phyloP scores from a whole-genome alignment of 1,140 invertebrate genomes.

The Drosophila orena region DNA sequence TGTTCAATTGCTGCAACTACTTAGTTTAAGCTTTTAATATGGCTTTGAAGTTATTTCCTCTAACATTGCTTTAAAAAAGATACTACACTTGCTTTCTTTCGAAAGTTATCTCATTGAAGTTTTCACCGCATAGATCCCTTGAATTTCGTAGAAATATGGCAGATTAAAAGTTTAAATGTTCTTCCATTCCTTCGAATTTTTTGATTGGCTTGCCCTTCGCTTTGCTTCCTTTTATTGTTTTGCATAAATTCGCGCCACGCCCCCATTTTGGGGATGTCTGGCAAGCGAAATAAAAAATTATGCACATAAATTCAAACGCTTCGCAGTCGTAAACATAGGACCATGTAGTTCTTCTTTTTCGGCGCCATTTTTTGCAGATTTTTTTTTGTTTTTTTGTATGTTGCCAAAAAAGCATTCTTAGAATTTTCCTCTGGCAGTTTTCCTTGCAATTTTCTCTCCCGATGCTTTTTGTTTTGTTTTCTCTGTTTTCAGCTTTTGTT shows the following conservation, averaged over 20 bases:
- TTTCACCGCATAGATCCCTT: slow-evolving; percentile 1
- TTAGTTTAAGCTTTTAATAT: no score
- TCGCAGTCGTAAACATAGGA: slow-evolving; percentile 64
- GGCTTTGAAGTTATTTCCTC: no score
- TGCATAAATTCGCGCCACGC: slow-evolving; percentile 59
- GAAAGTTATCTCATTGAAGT: no score
- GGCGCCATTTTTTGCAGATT: slow-evolving; percentile 5
- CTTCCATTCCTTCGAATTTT: neutral
- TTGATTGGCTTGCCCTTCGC: slow-evolving; percentile 17
- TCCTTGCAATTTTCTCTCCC: slow-evolving; percentile 42
- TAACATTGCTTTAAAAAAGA: no score
- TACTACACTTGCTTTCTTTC: no score
- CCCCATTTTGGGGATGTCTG: slow-evolving; percentile 37
- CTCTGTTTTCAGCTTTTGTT: slow-evolving; percentile 49
- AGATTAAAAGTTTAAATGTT: slow-evolving; percentile 21
- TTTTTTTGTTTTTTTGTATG: neutral
- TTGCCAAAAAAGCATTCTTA: slow-evolving; percentile 11
- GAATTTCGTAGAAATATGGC: slow-evolving; percentile 1
- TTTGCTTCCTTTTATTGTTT: slow-evolving; percentile 45
- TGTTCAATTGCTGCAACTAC: no score
- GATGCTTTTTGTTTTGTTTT: slow-evolving; percentile 21
- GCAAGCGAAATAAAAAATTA: slow-evolving; percentile 69
- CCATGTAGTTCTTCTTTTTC: slow-evolving; percentile 34
- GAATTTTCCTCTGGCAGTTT: slow-evolving; percentile 40
- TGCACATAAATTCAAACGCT: slow-evolving; percentile 76